Base-by-base conservation (phyloP, 1,140 invertebrate species). In the Drosophila busckii region DNA sequence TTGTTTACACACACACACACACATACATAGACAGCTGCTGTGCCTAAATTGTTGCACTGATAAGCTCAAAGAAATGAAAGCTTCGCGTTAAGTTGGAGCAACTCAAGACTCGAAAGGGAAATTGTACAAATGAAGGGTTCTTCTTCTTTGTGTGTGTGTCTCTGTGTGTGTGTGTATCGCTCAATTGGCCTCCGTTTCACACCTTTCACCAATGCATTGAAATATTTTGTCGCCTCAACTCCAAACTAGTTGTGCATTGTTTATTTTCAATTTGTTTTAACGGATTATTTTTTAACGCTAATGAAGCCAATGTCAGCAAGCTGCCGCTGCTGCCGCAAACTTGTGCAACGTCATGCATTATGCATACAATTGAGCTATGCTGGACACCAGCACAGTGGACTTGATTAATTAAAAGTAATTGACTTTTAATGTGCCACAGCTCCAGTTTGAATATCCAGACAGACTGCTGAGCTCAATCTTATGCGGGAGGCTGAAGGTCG, bases 371-470 rank as follows among this genome's bases (percentile, higher is more conserved):
- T n/a, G n/a, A n/a, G n/a, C n/a, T n/a, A n/a, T n/a, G n/a, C n/a
- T 12, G 17, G 25, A 25, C 23, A 13, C 22, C 44, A 44, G 54
- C 42, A 23, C 9, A 41, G 31, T 26, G 31, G 37, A 59, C 38
- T 60, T 82, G 75, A 82, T 80, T 80, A 80, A 71, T 80, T 80
- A 73, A 80, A 80, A 69, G 59, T 80, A 82, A 80, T 80, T 80
- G 75, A 70, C 52, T 59, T 82, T 80, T 80, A 80, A 80, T 80
- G 66, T 69, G 66, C 71, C 46, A 28, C 31, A 40, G 44, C 6
- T 52, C 15, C 4, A 25, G 37, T 42, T 12, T 22, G 37, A 44
- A 35, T 9, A 8, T n/a, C 16, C 22, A 29, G 8, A 7, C 2
- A 17, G 12, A 44, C 26, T 16, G 2, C 15, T 9, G 10, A 9